phyloP scores from a whole-genome alignment of 92 coral and sea anemone species.

The Phenganax stokvisi region DNA sequence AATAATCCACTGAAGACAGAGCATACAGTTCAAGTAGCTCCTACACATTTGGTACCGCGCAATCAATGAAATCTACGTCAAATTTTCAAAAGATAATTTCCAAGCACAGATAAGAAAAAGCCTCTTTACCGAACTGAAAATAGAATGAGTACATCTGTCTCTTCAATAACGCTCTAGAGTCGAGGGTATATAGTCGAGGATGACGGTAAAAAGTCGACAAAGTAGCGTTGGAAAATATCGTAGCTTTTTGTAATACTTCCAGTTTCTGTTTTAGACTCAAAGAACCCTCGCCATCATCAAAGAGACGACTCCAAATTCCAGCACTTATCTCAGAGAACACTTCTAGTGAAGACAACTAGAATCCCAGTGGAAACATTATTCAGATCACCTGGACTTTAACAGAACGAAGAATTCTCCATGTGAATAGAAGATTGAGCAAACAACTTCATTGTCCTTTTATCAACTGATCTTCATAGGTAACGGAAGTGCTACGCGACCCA shows the following conservation, averaged over 20 bases:
- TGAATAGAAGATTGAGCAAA: not conserved
- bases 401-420: not conserved
- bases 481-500: not conserved
- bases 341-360: not conserved
- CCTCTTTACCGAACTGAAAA: not conserved
- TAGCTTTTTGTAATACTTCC: not conserved
- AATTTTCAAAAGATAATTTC: no score
- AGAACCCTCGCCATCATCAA: not conserved
- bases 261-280: not conserved
- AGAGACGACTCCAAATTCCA: not conserved
- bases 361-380: no score
- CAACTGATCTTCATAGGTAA: no score
- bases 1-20: not conserved
- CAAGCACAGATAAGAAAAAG: no score
- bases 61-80: no score
- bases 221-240: no score
- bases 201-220: no score
- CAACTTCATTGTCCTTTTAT: not conserved
- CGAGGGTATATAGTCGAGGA: not conserved
- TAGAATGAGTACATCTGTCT: not conserved
- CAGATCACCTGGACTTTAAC: not conserved
- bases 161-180: not conserved
- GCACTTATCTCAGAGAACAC: not conserved
- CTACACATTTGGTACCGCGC: no score
- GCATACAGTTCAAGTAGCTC: no score